These are phyloP conservation scores for Celastrina argiolus DNA, from an alignment of 2,888 invertebrate species.

Conservation along the genomic window DNA sequence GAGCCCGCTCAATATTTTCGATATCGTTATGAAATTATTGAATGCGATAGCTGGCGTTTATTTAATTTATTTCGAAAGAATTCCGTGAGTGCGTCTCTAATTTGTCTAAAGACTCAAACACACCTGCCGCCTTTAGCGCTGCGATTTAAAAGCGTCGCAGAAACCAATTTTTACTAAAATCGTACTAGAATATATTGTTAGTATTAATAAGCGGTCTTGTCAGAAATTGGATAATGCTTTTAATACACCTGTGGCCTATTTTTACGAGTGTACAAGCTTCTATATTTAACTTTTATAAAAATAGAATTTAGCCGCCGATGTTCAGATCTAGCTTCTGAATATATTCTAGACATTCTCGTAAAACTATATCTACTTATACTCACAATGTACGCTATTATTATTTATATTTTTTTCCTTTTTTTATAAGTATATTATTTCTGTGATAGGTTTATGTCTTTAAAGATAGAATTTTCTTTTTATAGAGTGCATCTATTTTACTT, in stretches of 20 bases:
- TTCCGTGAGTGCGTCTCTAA: neutral
- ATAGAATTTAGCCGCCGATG: neutral
- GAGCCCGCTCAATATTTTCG: neutral
- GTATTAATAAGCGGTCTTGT: neutral
- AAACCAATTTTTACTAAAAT: neutral
- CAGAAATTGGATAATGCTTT: neutral
- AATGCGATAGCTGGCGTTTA: neutral
- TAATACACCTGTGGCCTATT: neutral
- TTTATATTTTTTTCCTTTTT: neutral
- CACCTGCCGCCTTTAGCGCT: neutral
- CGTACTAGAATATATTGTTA: neutral
- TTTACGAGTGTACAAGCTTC: neutral
- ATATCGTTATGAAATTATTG: neutral
- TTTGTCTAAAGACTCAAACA: neutral
- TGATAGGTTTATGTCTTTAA: neutral
- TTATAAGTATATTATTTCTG: neutral
- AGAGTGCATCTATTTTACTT: neutral
- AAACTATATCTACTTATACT: neutral
- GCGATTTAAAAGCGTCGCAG: neutral
- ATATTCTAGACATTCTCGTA: neutral
- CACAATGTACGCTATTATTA: neutral
- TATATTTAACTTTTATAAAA: slow-evolving; percentile 2
- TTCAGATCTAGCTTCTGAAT: neutral
- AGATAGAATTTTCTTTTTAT: neutral
- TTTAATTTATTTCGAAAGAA: neutral